These are phyloP conservation scores for Omphaloscelis lunosa DNA, from an alignment of 2,888 invertebrate genomes.

Conservation along the genomic window DNA sequence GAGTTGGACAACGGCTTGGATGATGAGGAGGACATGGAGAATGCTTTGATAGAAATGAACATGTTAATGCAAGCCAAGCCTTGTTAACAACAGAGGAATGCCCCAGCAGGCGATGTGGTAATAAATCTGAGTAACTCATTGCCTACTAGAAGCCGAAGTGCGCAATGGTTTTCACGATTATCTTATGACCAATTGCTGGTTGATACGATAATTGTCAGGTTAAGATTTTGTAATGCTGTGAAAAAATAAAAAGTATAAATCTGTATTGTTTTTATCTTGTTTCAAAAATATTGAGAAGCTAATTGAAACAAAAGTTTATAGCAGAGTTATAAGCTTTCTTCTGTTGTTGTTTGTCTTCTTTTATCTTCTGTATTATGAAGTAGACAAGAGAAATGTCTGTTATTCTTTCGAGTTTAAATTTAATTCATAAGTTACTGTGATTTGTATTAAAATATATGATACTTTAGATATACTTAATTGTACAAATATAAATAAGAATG, in stretches of 20 bases:
- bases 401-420: background rate
- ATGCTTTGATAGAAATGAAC: slow-evolving; percentile 80
- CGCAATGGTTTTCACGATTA: background rate
- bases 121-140: background rate
- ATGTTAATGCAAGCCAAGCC: slow-evolving; percentile 76
- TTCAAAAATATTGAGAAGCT: slow-evolving; percentile 12
- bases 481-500: background rate
- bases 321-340: background rate
- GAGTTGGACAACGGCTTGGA: slow-evolving; percentile 52
- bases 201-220: background rate
- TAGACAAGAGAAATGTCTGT: background rate
- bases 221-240: background rate
- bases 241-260: background rate
- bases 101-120: background rate
- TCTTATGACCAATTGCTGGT: background rate
- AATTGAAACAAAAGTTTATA: background rate
- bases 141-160: background rate
- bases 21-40: slow-evolving; percentile 73
- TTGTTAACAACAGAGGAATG: background rate
- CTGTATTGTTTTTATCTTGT: slow-evolving; percentile 1
- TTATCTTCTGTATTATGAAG: background rate
- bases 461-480: background rate
- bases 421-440: background rate
- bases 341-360: background rate
- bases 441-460: background rate